A percentile compares a stretch with the other conserved stretches of the same genome.
Evolutionary conservation across 2,888 invertebrate genomes (phyloP).

Genomic region (Cartodere bifasciata): DNA sequence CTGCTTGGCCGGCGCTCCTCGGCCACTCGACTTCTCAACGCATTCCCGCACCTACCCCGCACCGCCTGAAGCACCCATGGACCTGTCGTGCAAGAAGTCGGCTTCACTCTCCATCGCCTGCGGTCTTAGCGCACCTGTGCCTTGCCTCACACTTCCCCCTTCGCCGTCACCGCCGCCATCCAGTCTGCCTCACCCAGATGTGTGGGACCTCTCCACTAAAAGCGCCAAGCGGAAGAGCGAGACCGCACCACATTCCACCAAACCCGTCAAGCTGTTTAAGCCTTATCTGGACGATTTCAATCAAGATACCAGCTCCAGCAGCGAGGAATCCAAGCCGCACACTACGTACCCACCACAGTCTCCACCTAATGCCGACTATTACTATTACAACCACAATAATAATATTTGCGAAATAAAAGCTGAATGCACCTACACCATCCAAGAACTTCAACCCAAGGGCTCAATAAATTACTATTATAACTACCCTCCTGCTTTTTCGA

Average conservation of each 20-base stretch:
- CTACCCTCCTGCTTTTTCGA: constrained; percentile 25
- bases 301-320: constrained; percentile 26
- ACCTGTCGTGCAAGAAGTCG: constrained; percentile 32
- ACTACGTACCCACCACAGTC: constrained; percentile 21
- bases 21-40: constrained; percentile 29
- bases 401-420: constrained; percentile 21
- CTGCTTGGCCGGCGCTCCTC: constrained; percentile 15
- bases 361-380: constrained; percentile 12
- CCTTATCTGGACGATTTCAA: constrained; percentile 60
- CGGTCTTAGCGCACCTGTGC: constrained; percentile 23
- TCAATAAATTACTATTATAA: constrained; percentile 34
- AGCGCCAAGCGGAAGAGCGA: constrained; percentile 7
- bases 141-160: constrained; percentile 16
- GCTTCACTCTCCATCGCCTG: constrained; percentile 16
- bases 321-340: constrained; percentile 30
- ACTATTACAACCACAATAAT: constrained; percentile 25
- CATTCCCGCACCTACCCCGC: constrained; percentile 21
- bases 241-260: constrained; percentile 30
- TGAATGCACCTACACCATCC: constrained; percentile 27
- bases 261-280: constrained; percentile 64
- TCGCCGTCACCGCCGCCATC: constrained; percentile 15
- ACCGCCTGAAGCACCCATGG: constrained; percentile 30
- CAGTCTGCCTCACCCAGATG: constrained; percentile 23
- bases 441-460: constrained; percentile 36
- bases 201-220: constrained; percentile 33